Evolutionary conservation across 2,797 vertebrate genomes (phyloP).

Genomic region (Pitangus sulphuratus): DNA sequence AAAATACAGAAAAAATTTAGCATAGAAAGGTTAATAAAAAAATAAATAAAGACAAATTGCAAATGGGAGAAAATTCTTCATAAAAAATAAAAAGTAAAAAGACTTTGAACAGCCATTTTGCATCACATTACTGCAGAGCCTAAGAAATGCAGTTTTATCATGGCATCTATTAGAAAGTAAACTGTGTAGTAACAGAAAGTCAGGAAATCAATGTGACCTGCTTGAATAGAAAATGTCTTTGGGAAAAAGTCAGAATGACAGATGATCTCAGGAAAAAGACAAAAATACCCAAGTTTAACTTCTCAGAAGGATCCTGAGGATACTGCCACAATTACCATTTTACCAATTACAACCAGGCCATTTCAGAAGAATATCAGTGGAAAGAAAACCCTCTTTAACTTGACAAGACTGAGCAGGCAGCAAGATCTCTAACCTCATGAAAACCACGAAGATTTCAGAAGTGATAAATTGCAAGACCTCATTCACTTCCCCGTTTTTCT

Average conservation of each 20-base stretch:
- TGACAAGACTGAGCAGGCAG: not conserved
- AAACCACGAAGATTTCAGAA: not conserved
- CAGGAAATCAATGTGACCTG: not conserved
- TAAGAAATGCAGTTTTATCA: not conserved
- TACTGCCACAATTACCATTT: not conserved
- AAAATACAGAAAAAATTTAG: not conserved
- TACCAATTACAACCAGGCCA: not conserved
- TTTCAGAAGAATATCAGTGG: not conserved
- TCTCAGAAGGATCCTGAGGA: not conserved
- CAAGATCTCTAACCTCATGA: not conserved
- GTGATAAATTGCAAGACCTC: not conserved
- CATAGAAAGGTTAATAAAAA: not conserved
- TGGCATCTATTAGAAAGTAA: not conserved
- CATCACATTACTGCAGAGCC: not conserved
- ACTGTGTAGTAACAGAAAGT: not conserved
- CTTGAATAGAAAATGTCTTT: not conserved
- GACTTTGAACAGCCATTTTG: not conserved
- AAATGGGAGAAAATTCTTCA: not conserved
- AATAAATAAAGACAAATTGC: not conserved
- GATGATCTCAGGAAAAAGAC: not conserved
- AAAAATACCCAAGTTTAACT: not conserved
- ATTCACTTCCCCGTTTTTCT: not conserved
- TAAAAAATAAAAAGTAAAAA: not conserved
- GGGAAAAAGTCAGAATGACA: not conserved
- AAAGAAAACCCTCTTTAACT: not conserved